Percentiles rank a stretch among this genome's conserved stretches.
phyloP scores from a whole-genome alignment of 2,888 invertebrate genomes.

The Abrostola tripartita region DNA sequence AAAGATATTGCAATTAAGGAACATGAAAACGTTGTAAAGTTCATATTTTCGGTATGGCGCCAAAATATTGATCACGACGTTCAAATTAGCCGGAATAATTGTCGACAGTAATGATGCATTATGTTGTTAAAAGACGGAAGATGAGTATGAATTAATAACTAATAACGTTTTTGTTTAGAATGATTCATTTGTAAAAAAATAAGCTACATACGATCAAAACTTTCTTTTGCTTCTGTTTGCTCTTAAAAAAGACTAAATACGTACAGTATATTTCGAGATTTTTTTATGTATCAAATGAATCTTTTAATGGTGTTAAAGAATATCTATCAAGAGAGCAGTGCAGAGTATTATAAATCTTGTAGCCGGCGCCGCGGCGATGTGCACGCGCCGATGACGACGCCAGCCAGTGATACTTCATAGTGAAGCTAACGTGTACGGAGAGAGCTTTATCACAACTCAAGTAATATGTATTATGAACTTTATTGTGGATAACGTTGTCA shows the following conservation, averaged over 20 bases:
- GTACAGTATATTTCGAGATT: constrained; percentile 11
- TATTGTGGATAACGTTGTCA: background rate
- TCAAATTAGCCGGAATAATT: constrained; percentile 41
- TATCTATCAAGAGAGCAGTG: constrained; percentile 48
- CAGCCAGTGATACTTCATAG: constrained; percentile 41
- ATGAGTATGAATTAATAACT: constrained; percentile 17
- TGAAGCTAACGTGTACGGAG: constrained; percentile 48
- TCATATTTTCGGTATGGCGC: constrained; percentile 41
- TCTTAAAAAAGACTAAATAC: constrained; percentile 19
- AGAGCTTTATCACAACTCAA: constrained; percentile 33
- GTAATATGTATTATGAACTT: constrained; percentile 1
- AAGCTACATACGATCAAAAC: constrained; percentile 4
- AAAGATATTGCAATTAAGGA: background rate
- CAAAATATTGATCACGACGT: constrained; percentile 42
- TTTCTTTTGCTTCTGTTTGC: constrained; percentile 3
- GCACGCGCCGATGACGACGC: constrained; percentile 35
- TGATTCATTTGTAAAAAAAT: constrained; percentile 24
- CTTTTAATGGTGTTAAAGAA: constrained; percentile 44
- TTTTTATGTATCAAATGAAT: constrained; percentile 31
- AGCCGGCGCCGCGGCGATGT: constrained; percentile 58
- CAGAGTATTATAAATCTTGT: constrained; percentile 62
- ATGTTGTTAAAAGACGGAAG: constrained; percentile 8
- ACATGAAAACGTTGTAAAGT: constrained; percentile 22
- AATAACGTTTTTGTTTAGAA: constrained; percentile 20
- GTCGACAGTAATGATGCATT: constrained; percentile 26